Evolutionary conservation across 2,797 vertebrate genomes (phyloP), one percentile per base, ranked within the genome.

Genomic region (Leptatherina wallacei): DNA sequence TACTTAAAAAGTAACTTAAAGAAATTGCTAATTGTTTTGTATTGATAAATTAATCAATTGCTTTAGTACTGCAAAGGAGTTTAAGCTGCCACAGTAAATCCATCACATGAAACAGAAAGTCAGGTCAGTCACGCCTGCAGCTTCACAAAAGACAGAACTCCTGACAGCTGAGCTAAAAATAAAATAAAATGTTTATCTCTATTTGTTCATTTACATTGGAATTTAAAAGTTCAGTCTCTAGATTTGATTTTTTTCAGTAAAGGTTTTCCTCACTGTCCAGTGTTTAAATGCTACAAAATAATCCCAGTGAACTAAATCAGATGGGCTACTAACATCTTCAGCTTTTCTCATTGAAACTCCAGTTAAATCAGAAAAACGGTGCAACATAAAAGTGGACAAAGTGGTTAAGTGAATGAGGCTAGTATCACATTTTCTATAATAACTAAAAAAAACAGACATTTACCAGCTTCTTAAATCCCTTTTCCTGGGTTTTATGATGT

Each of bases 151-250:
- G n/a, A 42, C 13, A 49, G 7, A 82, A 27, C 63, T 60, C 62
- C 61, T 64, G 29, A 78, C 63, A 71, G 60, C 55, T 51, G 16
- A 61, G 55, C 40, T 20, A 24, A 65, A 30, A 64, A 68, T 24
- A 61, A 52, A 47, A n/a, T n/a, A 7, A 42, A 36, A 3, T 36
- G 35, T 18, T 42, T 16, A 42, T 5, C 52, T 27, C 27, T 0
- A 40, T 49, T n/a, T 47, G 44, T n/a, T 22, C 22, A 49, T 9
- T 49, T 22, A 22, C 2, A 22, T 3, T n/a, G 9, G 20, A 49
- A n/a, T 49, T 49, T n/a, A 49, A 22, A n/a, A 49, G 47, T n/a
- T 51, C 9, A 10, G 33, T 35, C 42, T 44, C 16, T 44, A 20
- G 42, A 35, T 35, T 35, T 35, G 8, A 3, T 11, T 51, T 22